Base-by-base conservation (phyloP, 2,888 invertebrate species). In the Oasisia sp. region DNA sequence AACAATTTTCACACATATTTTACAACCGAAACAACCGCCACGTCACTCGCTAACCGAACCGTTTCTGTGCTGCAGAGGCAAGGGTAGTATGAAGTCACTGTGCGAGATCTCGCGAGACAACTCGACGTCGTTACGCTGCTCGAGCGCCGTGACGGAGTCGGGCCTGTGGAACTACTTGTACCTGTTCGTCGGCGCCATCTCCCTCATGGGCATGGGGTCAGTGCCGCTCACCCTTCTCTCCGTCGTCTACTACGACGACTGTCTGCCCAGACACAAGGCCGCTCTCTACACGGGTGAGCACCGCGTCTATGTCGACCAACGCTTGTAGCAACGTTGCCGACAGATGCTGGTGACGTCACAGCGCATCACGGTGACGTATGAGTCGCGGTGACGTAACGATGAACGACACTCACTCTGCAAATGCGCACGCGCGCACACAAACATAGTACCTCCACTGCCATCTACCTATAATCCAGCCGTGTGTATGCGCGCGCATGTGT, bases 121-220 rank as follows among this genome's bases (percentile, higher is more conserved):
- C 74, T 14, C 74, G 74, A 74, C 74, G 74, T 74, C 74, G n/a
- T 74, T n/a, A n/a, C 74, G 74, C 74, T 74, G 74, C 74, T 74
- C 74, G 74, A 74, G 74, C 74, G 74, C 19, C 19, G 19, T 74
- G 74, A 74, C 74, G 74, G 19, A 74, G 14, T 91, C 91, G 32
- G 14, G 32, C 14, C 19, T 50, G n/a, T 91, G 91, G 91, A 50
- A 5, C 45, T 91, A 44, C 50, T n/a, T 91, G 14, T 91, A 91
- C 50, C 27, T 91, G 50, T 91, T 91, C 91, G 50, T 91, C 19
- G 91, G n/a, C 27, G 56, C 50, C 91, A 91, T 91, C 50, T 45
- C 56, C 91, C 56, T 91, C n/a, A 44, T 91, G 32, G 91, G 91
- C 32, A 56, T 91, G 32, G 91, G 91, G 3, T 50, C 50, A 11